Evolutionary conservation across 2,113 vertebrate genomes (phyloP).

Genomic region (Sapajus apella): DNA sequence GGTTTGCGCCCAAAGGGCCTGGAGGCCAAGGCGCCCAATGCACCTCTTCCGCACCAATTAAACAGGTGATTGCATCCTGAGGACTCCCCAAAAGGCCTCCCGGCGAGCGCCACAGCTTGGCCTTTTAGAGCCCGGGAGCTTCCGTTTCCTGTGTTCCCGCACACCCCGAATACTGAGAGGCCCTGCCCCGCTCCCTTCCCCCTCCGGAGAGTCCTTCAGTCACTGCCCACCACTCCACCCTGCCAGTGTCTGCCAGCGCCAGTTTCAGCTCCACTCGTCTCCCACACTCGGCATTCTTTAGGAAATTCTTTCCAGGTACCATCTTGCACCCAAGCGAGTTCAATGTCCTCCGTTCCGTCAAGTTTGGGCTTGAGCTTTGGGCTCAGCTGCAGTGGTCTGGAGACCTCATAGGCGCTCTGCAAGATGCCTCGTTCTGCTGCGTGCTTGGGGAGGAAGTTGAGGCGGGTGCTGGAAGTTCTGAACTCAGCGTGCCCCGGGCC

Average conservation of each 20-base stretch:
- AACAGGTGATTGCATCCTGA: not conserved
- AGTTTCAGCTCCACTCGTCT: not conserved
- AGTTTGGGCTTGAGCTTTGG: not conserved
- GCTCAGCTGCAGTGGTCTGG: not conserved
- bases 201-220: not conserved
- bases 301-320: not conserved
- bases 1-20: not conserved
- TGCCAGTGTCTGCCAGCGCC: no score
- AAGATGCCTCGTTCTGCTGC: not conserved
- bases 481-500: not conserved
- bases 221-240: no score
- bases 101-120: accelerated
- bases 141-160: accelerated
- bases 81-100: not conserved
- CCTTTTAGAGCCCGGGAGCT: not conserved
- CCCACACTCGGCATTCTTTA: not conserved
- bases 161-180: not conserved
- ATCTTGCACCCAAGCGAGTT: not conserved
- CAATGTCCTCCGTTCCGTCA: not conserved
- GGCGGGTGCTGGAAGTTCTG: not conserved
- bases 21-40: not conserved
- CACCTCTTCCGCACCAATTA: not conserved
- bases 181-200: accelerated
- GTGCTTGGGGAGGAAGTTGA: not conserved
- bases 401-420: not conserved